Evolutionary conservation across 2,888 invertebrate genomes (phyloP).

Genomic region (Tetragnatha montana): DNA sequence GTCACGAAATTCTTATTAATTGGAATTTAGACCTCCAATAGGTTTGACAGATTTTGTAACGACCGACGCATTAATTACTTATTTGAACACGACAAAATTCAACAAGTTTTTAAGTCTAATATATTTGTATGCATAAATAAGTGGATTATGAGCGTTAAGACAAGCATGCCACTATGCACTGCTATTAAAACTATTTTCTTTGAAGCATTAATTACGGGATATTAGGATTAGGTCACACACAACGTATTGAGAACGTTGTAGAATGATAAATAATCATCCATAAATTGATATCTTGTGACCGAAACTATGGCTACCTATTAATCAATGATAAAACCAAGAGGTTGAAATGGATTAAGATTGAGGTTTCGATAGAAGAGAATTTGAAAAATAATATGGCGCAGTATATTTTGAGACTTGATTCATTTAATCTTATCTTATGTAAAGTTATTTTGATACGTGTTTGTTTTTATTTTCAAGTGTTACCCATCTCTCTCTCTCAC

Average conservation of each 20-base stretch:
- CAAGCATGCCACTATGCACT: constrained; percentile 28
- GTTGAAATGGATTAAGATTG: constrained; percentile 35
- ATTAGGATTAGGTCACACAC: constrained; percentile 33
- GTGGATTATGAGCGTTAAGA: constrained; percentile 44
- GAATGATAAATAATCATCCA: constrained; percentile 53
- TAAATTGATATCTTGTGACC: constrained; percentile 42
- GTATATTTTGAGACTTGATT: not conserved
- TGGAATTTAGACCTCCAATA: not conserved
- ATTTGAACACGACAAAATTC: not conserved
- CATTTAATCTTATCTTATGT: constrained; percentile 16
- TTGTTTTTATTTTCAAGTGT: too few relatives aligned
- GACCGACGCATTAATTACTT: not conserved
- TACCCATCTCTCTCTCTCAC: too few relatives aligned
- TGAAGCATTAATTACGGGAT: constrained; percentile 41
- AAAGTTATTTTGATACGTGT: constrained; percentile 1
- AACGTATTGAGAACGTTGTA: constrained; percentile 33
- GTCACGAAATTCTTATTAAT: not conserved
- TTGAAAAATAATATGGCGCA: too few relatives aligned
- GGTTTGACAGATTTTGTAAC: constrained; percentile 35
- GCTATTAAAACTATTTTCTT: constrained; percentile 48
- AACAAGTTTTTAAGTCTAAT: constrained; percentile 46
- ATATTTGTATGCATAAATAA: constrained; percentile 59
- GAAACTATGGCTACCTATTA: constrained; percentile 7
- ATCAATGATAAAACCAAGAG: constrained; percentile 5
- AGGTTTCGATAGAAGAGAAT: too few relatives aligned